These are phyloP conservation scores for Rotaria socialis DNA, from an alignment of 2,888 invertebrate genomes.

Conservation along the genomic window DNA sequence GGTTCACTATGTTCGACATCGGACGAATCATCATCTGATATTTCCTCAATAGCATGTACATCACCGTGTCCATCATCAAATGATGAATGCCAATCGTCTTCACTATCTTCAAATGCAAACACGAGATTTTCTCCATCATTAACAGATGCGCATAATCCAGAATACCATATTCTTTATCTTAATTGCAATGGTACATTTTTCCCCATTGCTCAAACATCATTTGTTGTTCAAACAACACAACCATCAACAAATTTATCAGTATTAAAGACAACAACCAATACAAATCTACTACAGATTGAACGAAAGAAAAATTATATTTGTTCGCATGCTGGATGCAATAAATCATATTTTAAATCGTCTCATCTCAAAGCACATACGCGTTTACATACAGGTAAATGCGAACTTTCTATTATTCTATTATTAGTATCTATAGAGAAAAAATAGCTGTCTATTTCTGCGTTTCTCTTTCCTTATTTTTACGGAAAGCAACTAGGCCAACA, in stretches of 20 bases:
- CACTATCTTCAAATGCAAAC: background rate
- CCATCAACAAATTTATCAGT: background rate
- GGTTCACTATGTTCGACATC: slow-evolving; percentile 17
- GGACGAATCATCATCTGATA: slow-evolving; percentile 29
- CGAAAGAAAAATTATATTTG: slow-evolving; percentile 11
- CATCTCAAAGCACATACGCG: slow-evolving; percentile 89
- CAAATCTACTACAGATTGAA: background rate
- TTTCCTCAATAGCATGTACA: slow-evolving; percentile 17
- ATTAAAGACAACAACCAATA: background rate
- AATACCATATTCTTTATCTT: background rate
- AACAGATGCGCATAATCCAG: background rate
- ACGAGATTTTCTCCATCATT: background rate
- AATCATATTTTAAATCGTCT: slow-evolving; percentile 95
- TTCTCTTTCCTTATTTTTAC: background rate
- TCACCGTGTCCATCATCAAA: background rate
- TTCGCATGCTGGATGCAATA: slow-evolving; percentile 66
- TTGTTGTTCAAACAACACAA: background rate
- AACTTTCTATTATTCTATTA: background rate
- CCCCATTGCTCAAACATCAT: slow-evolving; percentile 7
- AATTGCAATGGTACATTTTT: background rate
- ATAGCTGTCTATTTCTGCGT: background rate
- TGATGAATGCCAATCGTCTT: slow-evolving; percentile 5
- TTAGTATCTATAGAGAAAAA: background rate
- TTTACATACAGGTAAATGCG: slow-evolving; percentile 69
- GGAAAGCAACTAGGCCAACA: background rate